These are phyloP conservation scores for Yponomeuta plumbellus DNA, from an alignment of 2,888 invertebrate genomes.

Conservation along the genomic window DNA sequence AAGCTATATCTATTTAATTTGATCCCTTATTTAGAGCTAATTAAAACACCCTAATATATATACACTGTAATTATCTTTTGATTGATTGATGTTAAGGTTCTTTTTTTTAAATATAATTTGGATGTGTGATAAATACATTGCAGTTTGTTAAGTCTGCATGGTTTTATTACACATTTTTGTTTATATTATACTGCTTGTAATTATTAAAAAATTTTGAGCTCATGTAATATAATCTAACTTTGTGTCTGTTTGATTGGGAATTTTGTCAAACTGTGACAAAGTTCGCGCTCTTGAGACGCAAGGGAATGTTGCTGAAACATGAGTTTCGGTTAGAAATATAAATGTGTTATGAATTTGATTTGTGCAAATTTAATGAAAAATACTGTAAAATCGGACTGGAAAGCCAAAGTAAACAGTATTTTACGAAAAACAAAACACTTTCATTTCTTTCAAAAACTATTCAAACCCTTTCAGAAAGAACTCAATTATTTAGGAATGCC, in stretches of 20 bases:
- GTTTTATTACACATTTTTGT: slow-evolving; percentile 29
- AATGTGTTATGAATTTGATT: slow-evolving; percentile 68
- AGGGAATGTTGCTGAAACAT: slow-evolving; percentile 52
- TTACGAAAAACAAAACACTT: slow-evolving; percentile 31
- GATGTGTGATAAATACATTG: slow-evolving; percentile 31
- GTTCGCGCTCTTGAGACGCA: slow-evolving; percentile 21
- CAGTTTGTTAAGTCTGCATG: slow-evolving; percentile 34
- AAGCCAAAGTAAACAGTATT: slow-evolving; percentile 77
- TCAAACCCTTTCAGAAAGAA: too few relatives aligned
- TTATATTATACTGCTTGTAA: slow-evolving; percentile 42
- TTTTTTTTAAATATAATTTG: slow-evolving; percentile 39
- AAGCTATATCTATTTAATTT: slow-evolving; percentile 61
- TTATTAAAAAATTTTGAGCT: slow-evolving; percentile 29
- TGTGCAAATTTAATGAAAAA: slow-evolving; percentile 60
- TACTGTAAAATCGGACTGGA: slow-evolving; percentile 73
- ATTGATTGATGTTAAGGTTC: slow-evolving; percentile 66
- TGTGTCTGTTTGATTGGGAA: background rate
- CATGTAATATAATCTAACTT: slow-evolving; percentile 46
- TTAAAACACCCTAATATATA: slow-evolving; percentile 66
- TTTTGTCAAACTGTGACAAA: background rate
- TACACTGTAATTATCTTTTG: slow-evolving; percentile 70
- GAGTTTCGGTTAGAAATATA: slow-evolving; percentile 49
- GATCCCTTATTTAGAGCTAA: slow-evolving; percentile 73
- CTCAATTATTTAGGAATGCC: too few relatives aligned
- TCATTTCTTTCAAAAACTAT: background rate